Evolutionary conservation across 2,888 invertebrate species (phyloP), one percentile per base, ranked within the genome.

Genomic region (Eupeodes luniger): DNA sequence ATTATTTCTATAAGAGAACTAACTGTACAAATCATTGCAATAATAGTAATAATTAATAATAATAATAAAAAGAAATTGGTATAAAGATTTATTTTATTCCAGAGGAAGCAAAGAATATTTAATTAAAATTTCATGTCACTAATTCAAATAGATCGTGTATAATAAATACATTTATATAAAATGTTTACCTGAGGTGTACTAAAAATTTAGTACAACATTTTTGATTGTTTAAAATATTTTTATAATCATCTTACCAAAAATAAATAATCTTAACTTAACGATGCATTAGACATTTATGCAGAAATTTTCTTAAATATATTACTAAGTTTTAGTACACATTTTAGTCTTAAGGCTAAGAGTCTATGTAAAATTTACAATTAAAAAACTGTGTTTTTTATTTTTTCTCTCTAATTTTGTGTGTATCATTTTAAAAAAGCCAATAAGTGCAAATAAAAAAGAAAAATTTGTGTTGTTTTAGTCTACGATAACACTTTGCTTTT

Each of bases 291-390:
- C 51, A 62, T 40, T 44, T 69, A 69, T 57, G 47, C 40, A 74
- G 80, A 19, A 70, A 69, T 14, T 12, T 44, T 66, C 49, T 66
- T 75, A 53, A 36, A 64, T 70, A 76, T 74, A 59, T 51, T 78
- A 84, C 88, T 85, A 88, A 88, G 67, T 85, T 84, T 85, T 85
- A 88, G 88, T 88, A 88, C 85, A 84, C 72, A 74, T 81, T 27
- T 27, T 87, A 55, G 69, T 77, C 87, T 80, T 87, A 87, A 80
- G 55, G 74, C 88, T 84, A 85, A 77, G 80, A 77, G 64, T 69
- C 78, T 49, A 64, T 19, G 19, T 59, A 78, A 74, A 77, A 81
- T 75, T 84, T 62, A 80, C 70, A 82, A 62, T 49, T 19, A 34
- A 19, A 47, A 40, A 19, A 57, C 36, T 57, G n/a, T 81, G 64